Conservation (phyloP, 2,113 vertebrate genomes). For the Oplegnathus fasciatus region DNA sequence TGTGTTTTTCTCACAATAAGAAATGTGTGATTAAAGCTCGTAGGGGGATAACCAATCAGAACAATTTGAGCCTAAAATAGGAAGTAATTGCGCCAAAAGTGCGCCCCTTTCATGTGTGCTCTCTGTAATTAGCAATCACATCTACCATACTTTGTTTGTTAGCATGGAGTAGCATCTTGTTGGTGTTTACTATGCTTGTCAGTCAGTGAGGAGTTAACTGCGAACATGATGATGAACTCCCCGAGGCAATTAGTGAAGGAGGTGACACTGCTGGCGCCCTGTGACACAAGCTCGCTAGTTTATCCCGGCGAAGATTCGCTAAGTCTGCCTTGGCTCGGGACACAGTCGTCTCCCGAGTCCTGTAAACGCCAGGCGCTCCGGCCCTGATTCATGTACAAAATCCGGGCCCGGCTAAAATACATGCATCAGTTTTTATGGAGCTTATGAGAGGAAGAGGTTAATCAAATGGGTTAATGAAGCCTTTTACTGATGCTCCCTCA, state of each 20-base stretch:
- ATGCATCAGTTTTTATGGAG: conserved; percentile 68
- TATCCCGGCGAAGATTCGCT: background rate
- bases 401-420: conserved; percentile 28
- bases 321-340: conserved; percentile 9
- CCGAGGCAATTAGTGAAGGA: conserved; percentile 10
- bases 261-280: conserved; percentile 10
- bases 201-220: background rate
- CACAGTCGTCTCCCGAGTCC: background rate
- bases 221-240: conserved; percentile 7
- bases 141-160: background rate
- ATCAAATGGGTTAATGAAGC: conserved; percentile 79
- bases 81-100: background rate
- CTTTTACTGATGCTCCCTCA: conserved; percentile 75
- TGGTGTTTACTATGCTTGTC: background rate
- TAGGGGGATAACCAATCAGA: background rate
- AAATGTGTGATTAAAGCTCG: conserved; percentile 15
- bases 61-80: background rate
- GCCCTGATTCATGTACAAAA: conserved; percentile 46
- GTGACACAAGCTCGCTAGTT: conserved; percentile 18
- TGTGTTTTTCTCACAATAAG: conserved; percentile 10
- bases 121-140: background rate
- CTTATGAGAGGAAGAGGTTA: conserved; percentile 75
- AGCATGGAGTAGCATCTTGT: background rate
- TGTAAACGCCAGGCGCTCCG: conserved; percentile 22
- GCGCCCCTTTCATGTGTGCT: no score